Evolutionary conservation across 1,140 invertebrate genomes (phyloP).

Genomic region (Schlechtendalia chinensis): DNA sequence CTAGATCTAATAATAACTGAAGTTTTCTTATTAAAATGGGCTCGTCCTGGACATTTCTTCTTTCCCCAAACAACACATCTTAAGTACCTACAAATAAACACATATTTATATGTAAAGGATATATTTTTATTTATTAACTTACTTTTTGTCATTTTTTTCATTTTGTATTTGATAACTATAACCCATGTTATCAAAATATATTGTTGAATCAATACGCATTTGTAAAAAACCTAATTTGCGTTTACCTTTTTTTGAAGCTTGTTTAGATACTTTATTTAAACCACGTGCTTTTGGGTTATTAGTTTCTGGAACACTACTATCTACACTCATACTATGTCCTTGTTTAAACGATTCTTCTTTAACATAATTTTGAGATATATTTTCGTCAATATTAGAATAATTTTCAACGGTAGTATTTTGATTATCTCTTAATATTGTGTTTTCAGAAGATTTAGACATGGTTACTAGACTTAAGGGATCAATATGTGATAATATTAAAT

Average conservation of each 20-base stretch:
- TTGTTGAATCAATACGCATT: slow-evolving; percentile 46
- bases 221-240: slow-evolving; percentile 36
- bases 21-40: slow-evolving; percentile 41
- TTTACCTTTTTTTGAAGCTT: slow-evolving; percentile 6
- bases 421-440: background rate
- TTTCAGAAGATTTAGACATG: slow-evolving; percentile 9
- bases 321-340: background rate
- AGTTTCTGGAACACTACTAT: background rate
- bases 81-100: slow-evolving; percentile 25
- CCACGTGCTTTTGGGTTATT: background rate
- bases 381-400: background rate
- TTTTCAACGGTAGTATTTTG: background rate
- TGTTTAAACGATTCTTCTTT: background rate
- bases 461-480: background rate
- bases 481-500: background rate
- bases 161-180: slow-evolving; percentile 48
- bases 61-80: slow-evolving; percentile 49
- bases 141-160: slow-evolving; percentile 48
- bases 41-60: slow-evolving; percentile 43
- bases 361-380: slow-evolving; percentile 15
- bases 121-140: slow-evolving; percentile 6
- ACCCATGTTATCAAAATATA: slow-evolving; percentile 48
- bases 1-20: slow-evolving; percentile 31
- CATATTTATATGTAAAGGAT: background rate
- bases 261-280: background rate